A percentile compares a stretch with the other conserved stretches of the same genome.
These are phyloP conservation scores for Gorsachius goisagi DNA, from an alignment of 2,113 vertebrate species.

Conservation along the genomic window DNA sequence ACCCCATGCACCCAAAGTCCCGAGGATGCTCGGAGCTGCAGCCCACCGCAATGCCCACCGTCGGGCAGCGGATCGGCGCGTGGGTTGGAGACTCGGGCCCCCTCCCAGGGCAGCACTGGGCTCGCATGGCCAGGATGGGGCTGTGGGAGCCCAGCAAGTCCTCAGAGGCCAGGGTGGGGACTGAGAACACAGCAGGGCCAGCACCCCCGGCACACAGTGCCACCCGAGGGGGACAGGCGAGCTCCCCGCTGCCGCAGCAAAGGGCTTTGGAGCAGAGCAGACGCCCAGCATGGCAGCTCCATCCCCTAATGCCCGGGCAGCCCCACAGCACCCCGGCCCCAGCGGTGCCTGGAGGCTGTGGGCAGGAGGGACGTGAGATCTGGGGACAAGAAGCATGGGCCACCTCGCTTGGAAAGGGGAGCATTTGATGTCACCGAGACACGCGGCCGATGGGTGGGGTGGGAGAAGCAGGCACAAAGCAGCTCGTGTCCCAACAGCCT, in stretches of 20 bases:
- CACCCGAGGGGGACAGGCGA: accelerated
- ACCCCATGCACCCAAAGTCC: no score
- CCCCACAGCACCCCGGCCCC: neutral
- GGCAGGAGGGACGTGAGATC: no score
- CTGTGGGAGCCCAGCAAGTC: neutral
- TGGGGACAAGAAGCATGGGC: neutral
- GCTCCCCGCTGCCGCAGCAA: neutral
- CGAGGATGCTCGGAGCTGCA: neutral
- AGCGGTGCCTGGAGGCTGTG: neutral
- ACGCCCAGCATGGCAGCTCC: neutral
- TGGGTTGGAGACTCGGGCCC: accelerated
- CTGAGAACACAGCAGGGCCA: accelerated
- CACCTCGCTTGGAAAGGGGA: neutral
- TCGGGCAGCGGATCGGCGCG: accelerated
- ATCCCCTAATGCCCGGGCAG: accelerated
- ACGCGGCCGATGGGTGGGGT: neutral
- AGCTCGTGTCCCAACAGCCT: neutral
- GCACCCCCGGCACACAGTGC: neutral
- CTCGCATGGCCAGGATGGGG: neutral
- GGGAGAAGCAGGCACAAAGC: neutral
- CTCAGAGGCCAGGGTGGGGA: neutral
- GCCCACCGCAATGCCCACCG: accelerated
- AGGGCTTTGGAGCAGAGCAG: accelerated
- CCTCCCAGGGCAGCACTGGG: neutral
- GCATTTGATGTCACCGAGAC: accelerated